phyloP scores from a whole-genome alignment of 2,113 vertebrate genomes.

The Melanocharis versteri region DNA sequence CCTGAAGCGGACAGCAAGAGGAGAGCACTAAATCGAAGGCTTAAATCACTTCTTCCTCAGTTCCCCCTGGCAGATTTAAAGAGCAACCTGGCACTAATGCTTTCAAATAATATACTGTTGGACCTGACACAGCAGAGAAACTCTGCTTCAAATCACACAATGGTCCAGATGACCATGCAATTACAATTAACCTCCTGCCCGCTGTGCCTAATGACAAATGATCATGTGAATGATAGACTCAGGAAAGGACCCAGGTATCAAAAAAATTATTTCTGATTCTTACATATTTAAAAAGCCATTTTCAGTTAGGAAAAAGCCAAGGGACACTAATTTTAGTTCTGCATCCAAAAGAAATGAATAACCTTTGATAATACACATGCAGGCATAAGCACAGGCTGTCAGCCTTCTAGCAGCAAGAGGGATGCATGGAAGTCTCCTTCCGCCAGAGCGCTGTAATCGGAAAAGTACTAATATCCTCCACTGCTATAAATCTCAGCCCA shows the following conservation, averaged over 20 bases:
- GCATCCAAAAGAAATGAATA: background rate
- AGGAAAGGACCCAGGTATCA: conserved; percentile 2
- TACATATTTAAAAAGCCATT: conserved; percentile 43
- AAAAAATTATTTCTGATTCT: conserved; percentile 7
- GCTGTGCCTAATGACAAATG: conserved; percentile 67
- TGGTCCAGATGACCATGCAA: conserved; percentile 66
- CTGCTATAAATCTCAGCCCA: background rate
- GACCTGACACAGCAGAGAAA: conserved; percentile 61
- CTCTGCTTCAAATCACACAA: conserved; percentile 68
- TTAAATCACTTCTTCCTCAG: conserved; percentile 73
- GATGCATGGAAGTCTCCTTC: background rate
- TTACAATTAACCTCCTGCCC: conserved; percentile 77
- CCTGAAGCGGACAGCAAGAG: conserved; percentile 66
- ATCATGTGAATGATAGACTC: conserved; percentile 26
- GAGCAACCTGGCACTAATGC: conserved; percentile 65
- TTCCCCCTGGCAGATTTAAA: conserved; percentile 71
- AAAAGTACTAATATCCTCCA: background rate
- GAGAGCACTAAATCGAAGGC: conserved; percentile 64
- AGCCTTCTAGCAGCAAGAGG: background rate
- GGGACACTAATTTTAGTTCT: conserved; percentile 6
- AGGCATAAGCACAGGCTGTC: background rate
- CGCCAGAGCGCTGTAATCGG: background rate
- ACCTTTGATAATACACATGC: background rate
- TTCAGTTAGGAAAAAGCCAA: conserved; percentile 14
- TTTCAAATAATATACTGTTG: conserved; percentile 72